Evolutionary conservation across 2,113 vertebrate genomes (phyloP).

Genomic region (Trogon melanurus): DNA sequence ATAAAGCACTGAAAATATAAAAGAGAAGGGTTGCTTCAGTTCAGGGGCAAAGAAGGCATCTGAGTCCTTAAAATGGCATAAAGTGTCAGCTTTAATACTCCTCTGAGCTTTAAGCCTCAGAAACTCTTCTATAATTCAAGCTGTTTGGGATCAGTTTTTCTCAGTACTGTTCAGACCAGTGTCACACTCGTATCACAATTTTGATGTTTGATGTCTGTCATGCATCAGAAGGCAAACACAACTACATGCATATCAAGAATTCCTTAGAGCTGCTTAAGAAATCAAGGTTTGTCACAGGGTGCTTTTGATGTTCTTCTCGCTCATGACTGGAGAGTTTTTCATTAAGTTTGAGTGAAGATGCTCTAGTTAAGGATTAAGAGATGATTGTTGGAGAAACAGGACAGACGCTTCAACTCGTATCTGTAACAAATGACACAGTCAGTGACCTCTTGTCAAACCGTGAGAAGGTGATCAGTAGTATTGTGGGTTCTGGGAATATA

Average conservation of each 20-base stretch:
- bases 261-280: neutral
- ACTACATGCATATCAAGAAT: neutral
- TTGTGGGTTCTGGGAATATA: neutral
- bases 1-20: neutral
- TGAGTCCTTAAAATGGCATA: neutral
- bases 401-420: neutral
- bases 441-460: neutral
- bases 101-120: neutral
- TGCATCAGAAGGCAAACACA: neutral
- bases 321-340: neutral
- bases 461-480: neutral
- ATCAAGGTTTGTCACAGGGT: neutral
- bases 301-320: neutral
- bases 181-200: neutral
- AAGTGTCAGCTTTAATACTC: neutral
- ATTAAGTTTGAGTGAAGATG: neutral
- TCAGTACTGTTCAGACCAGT: neutral
- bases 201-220: neutral
- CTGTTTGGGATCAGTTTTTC: neutral
- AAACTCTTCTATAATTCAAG: neutral
- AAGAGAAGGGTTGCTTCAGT: neutral
- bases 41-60: neutral
- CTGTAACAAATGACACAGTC: neutral
- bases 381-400: neutral
- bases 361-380: neutral